Evolutionary conservation across 1,140 invertebrate genomes (phyloP).

Genomic region (Sitodiplosis mosellana): DNA sequence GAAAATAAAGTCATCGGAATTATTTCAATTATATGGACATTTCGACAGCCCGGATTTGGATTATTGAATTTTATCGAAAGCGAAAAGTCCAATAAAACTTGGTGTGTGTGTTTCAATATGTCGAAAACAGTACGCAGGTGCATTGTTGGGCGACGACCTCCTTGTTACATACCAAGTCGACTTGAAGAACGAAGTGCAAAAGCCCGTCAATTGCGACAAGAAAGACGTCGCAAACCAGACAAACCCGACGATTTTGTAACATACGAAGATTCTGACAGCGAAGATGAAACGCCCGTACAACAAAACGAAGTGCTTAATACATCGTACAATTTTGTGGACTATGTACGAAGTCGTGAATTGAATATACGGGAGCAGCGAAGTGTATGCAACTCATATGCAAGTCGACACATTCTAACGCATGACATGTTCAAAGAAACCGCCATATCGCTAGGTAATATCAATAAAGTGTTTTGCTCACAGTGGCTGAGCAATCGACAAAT

Average conservation of each 20-base stretch:
- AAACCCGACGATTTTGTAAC: slow-evolving; percentile 78
- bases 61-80: no score
- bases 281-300: slow-evolving; percentile 50
- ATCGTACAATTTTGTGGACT: slow-evolving; percentile 73
- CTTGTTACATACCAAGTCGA: slow-evolving; percentile 46
- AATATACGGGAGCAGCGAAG: slow-evolving; percentile 44
- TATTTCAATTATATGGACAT: no score
- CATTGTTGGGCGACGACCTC: slow-evolving; percentile 40
- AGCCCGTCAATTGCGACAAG: slow-evolving; percentile 40
- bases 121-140: slow-evolving; percentile 25
- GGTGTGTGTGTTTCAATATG: slow-evolving; percentile 13
- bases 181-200: slow-evolving; percentile 51
- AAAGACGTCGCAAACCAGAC: slow-evolving; percentile 58
- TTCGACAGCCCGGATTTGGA: no score
- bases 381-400: slow-evolving; percentile 58
- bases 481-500: slow-evolving; percentile 90
- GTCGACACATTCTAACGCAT: slow-evolving; percentile 69
- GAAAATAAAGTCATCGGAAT: no score
- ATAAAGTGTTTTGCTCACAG: slow-evolving; percentile 92
- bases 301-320: slow-evolving; percentile 53
- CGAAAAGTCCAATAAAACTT: no score
- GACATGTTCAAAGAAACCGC: slow-evolving; percentile 74
- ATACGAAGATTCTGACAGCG: slow-evolving; percentile 70
- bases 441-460: slow-evolving; percentile 66
- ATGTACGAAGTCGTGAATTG: slow-evolving; percentile 55